Conservation (phyloP, 2,113 vertebrate species). For the Myxocyprinus asiaticus region DNA sequence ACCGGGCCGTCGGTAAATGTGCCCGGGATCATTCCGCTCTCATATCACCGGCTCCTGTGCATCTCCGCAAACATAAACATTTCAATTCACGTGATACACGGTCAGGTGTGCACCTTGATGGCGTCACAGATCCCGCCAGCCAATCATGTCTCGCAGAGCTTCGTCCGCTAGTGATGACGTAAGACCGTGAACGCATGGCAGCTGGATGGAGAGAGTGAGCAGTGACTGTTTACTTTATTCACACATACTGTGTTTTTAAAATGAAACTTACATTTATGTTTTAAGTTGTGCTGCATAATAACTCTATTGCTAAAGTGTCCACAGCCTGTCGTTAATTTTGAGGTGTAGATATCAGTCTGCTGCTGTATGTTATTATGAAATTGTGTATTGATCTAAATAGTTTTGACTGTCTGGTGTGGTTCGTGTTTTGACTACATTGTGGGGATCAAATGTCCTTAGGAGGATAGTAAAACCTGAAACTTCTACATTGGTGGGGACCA, state of each 20-base stretch:
- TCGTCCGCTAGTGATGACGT: slow-evolving; percentile 62
- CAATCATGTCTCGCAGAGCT: slow-evolving; percentile 57
- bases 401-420: background rate
- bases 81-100: background rate
- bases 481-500: too few relatives aligned
- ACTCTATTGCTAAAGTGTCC: background rate
- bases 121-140: slow-evolving; percentile 25
- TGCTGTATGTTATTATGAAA: background rate
- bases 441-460: too few relatives aligned
- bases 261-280: background rate
- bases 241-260: background rate
- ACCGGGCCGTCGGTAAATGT: background rate
- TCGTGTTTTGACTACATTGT: too few relatives aligned
- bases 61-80: slow-evolving; percentile 1
- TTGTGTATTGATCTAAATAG: background rate
- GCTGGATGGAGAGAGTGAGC: slow-evolving; percentile 69
- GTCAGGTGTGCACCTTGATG: slow-evolving; percentile 3
- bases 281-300: background rate
- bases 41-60: background rate
- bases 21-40: background rate
- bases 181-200: slow-evolving; percentile 39
- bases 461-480: too few relatives aligned
- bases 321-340: background rate
- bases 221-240: background rate
- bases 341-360: background rate